phyloP scores from a whole-genome alignment of 2,113 vertebrate species.

The Cromileptes altivelis region DNA sequence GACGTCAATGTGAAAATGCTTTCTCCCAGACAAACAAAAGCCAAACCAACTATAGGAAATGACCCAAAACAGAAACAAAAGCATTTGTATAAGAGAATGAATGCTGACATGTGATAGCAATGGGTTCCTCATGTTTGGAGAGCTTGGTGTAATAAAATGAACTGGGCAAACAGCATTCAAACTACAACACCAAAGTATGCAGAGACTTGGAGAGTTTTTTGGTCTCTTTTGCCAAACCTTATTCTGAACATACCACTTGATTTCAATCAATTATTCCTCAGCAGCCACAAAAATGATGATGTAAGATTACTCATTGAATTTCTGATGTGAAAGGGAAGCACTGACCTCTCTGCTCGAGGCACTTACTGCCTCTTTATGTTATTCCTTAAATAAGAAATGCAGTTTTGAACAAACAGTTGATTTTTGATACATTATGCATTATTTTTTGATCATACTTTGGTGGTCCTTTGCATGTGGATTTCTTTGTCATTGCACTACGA shows the following conservation, averaged over 20 bases:
- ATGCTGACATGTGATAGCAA: conserved; percentile 16
- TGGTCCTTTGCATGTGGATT: not conserved
- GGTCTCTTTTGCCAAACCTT: not conserved
- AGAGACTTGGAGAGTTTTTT: not conserved
- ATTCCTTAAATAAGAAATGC: not conserved
- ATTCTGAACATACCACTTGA: not conserved
- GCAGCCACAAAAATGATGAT: not conserved
- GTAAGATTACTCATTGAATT: not conserved
- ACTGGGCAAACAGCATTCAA: not conserved
- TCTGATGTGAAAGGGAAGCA: too few species aligned
- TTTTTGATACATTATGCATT: not conserved
- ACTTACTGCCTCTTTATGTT: not conserved
- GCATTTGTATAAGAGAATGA: conserved; percentile 11
- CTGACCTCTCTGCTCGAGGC: too few species aligned
- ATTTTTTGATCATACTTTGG: not conserved
- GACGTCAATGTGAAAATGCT: not conserved
- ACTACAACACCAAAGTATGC: conserved; percentile 3
- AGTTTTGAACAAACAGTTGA: not conserved
- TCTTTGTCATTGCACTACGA: not conserved
- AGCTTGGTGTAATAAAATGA: conserved; percentile 3
- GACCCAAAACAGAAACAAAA: conserved; percentile 17
- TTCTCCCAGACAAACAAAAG: not conserved
- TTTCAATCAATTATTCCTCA: not conserved
- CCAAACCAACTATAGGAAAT: conserved; percentile 11
- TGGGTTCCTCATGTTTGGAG: conserved; percentile 1